These are phyloP conservation scores for Diacarnus erythraeanus DNA, from an alignment of 37 sponge, comb jelly and placozoan species.

Conservation along the genomic window DNA sequence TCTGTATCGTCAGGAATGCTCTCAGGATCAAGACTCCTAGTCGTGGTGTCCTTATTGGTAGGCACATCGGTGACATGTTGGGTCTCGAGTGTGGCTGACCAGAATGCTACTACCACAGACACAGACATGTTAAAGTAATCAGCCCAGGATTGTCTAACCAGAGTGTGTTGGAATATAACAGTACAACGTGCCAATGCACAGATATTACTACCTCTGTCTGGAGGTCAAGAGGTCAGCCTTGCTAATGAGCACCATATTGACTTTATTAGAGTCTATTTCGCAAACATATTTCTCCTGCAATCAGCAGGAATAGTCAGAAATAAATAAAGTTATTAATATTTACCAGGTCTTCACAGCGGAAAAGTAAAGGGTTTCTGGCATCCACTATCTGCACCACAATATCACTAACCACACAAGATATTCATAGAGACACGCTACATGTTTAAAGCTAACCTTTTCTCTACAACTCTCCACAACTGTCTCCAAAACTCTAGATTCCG, in stretches of 20 bases:
- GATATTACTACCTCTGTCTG: slow-evolving; percentile 71
- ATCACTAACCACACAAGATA: slow-evolving; percentile 64
- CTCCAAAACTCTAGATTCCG: slow-evolving; percentile 80
- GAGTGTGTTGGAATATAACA: not conserved
- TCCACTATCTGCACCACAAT: slow-evolving; percentile 94
- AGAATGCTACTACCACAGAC: slow-evolving; percentile 48
- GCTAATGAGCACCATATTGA: slow-evolving; percentile 79
- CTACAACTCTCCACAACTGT: slow-evolving; percentile 82
- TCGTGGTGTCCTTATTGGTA: too few species aligned
- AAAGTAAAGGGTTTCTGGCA: slow-evolving; percentile 88
- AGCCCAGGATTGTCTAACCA: slow-evolving; percentile 47
- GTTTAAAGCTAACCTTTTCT: slow-evolving; percentile 35
- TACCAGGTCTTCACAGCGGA: slow-evolving; percentile 85
- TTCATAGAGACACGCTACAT: not conserved
- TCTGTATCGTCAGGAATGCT: slow-evolving; percentile 17
- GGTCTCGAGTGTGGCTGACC: slow-evolving; percentile 51
- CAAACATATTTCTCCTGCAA: slow-evolving; percentile 83
- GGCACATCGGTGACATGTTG: too few species aligned
- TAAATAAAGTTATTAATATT: not conserved
- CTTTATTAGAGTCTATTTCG: slow-evolving; percentile 61
- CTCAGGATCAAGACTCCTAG: not conserved
- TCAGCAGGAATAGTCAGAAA: not conserved
- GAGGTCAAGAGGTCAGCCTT: slow-evolving; percentile 84
- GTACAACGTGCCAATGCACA: not conserved
- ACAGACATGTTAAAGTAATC: slow-evolving; percentile 47